These are phyloP conservation scores for Toxotes lorentzi DNA, from an alignment of 2,797 vertebrate genomes.

Conservation along the genomic window DNA sequence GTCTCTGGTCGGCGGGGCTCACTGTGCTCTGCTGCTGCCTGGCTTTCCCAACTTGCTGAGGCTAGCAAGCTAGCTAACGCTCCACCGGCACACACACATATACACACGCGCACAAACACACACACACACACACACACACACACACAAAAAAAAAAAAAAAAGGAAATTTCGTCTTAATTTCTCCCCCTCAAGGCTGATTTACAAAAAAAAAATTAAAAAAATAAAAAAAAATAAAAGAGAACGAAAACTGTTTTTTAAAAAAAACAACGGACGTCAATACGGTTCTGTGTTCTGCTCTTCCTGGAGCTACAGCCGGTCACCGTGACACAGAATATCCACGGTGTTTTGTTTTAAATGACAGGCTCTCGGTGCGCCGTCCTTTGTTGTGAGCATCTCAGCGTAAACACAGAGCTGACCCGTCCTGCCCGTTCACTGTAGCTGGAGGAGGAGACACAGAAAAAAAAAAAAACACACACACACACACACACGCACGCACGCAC, in stretches of 20 bases:
- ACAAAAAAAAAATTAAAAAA: constrained; percentile 3
- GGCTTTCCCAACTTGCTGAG: constrained; percentile 63
- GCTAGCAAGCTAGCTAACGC: constrained; percentile 70
- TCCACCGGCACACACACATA: constrained; percentile 51
- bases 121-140: background rate
- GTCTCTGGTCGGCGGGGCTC: constrained; percentile 34
- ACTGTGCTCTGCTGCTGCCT: background rate
- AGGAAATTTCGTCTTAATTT: constrained; percentile 50
- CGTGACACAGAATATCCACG: constrained; percentile 34
- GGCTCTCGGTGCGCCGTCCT: constrained; percentile 68
- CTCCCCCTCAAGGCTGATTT: constrained; percentile 26
- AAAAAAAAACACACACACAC: no score
- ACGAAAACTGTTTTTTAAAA: background rate
- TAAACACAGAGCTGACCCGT: constrained; percentile 72
- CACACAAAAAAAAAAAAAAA: constrained; percentile 3
- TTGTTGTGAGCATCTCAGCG: constrained; percentile 83
- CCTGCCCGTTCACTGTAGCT: constrained; percentile 47
- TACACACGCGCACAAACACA: background rate
- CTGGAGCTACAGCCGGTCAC: constrained; percentile 12
- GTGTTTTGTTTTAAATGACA: constrained; percentile 43
- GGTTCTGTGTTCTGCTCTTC: background rate
- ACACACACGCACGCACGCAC: background rate
- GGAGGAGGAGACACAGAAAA: constrained; percentile 35
- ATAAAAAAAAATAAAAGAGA: background rate
- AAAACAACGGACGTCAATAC: background rate